Conservation (phyloP, 2,888 invertebrate species). For the Troides oblongomaculatus region DNA sequence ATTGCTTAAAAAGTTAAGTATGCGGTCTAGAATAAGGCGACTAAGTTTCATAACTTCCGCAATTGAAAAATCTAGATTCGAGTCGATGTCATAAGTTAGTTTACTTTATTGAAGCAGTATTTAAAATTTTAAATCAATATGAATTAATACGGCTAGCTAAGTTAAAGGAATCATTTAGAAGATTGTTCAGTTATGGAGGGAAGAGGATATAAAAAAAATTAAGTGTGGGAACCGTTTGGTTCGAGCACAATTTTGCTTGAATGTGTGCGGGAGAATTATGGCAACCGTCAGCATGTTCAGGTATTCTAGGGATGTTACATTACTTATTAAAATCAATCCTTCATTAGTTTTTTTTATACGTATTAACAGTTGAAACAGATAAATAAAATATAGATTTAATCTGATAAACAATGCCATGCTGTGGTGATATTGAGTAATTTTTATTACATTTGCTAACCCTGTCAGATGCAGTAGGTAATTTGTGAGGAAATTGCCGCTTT, state of each 20-base stretch:
- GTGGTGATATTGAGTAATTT: not conserved
- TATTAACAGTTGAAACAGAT: too few relatives aligned
- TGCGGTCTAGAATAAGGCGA: constrained; percentile 22
- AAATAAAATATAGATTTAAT: too few relatives aligned
- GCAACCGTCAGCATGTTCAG: constrained; percentile 58
- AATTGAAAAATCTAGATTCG: constrained; percentile 28
- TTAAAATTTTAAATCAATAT: not conserved
- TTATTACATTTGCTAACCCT: constrained; percentile 12
- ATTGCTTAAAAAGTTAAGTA: constrained; percentile 26
- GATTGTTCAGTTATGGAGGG: constrained; percentile 50
- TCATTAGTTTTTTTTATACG: too few relatives aligned
- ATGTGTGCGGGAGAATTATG: constrained; percentile 69
- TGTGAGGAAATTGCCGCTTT: constrained; percentile 58
- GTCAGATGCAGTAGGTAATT: constrained; percentile 43
- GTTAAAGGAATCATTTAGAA: constrained; percentile 35
- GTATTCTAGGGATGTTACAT: constrained; percentile 53
- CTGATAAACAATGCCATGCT: too few relatives aligned
- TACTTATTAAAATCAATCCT: constrained; percentile 3
- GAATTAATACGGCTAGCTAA: not conserved
- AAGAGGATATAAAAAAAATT: constrained; percentile 68
- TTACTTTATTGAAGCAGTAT: not conserved
- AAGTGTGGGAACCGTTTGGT: constrained; percentile 68
- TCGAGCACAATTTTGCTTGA: constrained; percentile 65
- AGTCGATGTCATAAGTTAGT: not conserved
- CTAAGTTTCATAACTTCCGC: constrained; percentile 17